Base-by-base conservation (phyloP, 2,888 invertebrate genomes). In the Eueremaeus valkanovi region DNA sequence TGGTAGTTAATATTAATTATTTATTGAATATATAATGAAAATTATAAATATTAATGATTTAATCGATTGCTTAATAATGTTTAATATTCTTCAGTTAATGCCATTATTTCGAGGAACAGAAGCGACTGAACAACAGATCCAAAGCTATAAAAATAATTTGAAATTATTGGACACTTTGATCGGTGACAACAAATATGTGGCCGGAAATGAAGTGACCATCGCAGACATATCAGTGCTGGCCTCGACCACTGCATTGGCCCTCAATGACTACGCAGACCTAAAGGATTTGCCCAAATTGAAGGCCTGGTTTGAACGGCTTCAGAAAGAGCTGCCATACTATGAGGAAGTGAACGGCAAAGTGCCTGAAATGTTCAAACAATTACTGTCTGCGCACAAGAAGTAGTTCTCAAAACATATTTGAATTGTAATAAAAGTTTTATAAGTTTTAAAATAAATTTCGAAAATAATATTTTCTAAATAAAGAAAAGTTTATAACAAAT, bases 301-400 rank as follows among this genome's bases (percentile, higher is more conserved):
- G 58, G 3, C 2, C 1, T 75, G 75, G 75, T 73, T n/a, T 13
- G 29, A 75, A 18, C 29, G 33, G 2, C 29, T 72, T 5, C 11
- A 51, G 16, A 29, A 51, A 8, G 75, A 74, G 18, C n/a, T 74
- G 18, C 51, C 73, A 18, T 61, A 70, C 27, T 42, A 42, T 36
- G 51, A 74, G 11, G 49, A 75, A 70, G n/a, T 45, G 27, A 75
- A 74, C 29, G 49, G 36, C 18, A 40, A 75, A 55, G 42, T 49
- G 1, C 16, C 33, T 21, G 3, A 36, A 66, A 6, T n/a, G 11
- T 13, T 33, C 33, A n/a, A 33, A n/a, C 36, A 27, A n/a, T 3
- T 27, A n/a, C 3, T 55, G 61, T 9, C 31, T 11, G 66, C 18
- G 6, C 16, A 66, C n/a, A 66, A 36, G 36, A 33, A 11, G 3